Evolutionary conservation across 2,113 vertebrate genomes (phyloP).

Genomic region (Helogale parvula): DNA sequence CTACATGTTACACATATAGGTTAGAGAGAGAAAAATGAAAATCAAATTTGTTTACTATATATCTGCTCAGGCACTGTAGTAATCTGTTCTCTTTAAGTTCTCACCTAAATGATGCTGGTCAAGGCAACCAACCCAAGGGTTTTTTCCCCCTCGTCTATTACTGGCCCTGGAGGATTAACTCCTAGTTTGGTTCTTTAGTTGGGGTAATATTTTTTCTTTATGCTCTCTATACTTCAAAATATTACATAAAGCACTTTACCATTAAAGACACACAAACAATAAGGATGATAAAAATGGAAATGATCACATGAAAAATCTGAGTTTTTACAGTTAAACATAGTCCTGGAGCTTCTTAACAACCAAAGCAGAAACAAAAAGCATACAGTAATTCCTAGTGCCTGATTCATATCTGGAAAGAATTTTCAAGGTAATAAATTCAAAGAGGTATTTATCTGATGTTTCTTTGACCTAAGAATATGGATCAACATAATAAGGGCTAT

Average conservation of each 20-base stretch:
- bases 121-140: not conserved
- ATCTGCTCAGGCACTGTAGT: not conserved
- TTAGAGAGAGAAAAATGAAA: not conserved
- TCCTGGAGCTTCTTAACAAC: conserved; percentile 3
- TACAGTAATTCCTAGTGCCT: not conserved
- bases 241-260: not conserved
- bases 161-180: not conserved
- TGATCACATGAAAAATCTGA: not conserved
- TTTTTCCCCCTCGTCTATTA: not conserved
- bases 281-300: not conserved
- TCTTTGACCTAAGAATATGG: not conserved
- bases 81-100: not conserved
- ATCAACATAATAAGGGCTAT: not conserved
- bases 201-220: not conserved
- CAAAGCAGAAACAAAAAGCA: not conserved
- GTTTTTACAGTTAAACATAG: not conserved
- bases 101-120: not conserved
- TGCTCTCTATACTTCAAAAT: not conserved
- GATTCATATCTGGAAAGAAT: not conserved
- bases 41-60: not conserved
- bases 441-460: not conserved
- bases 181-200: not conserved
- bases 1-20: not conserved
- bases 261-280: not conserved
- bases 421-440: not conserved